Conservation (phyloP, 2,113 vertebrate genomes). For the Furnarius figulus region DNA sequence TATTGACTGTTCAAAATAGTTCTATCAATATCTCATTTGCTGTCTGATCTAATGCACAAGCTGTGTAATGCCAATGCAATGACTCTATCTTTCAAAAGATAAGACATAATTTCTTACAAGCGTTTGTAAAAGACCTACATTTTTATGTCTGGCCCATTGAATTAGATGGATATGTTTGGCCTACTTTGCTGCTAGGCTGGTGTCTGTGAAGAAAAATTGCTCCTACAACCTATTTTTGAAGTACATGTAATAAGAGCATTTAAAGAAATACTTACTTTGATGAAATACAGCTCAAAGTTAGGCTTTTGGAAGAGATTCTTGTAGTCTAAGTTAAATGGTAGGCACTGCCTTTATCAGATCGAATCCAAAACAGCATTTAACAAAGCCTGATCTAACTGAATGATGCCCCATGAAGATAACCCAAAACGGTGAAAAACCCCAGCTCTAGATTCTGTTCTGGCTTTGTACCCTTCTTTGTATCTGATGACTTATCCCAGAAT, state of each 20-base stretch:
- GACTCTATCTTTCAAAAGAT: conserved; percentile 53
- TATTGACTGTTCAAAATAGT: conserved; percentile 78
- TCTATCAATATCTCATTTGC: conserved; percentile 83
- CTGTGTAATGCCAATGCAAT: conserved; percentile 50
- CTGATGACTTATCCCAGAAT: background rate
- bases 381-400: background rate
- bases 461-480: background rate
- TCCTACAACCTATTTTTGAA: background rate
- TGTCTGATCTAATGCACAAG: conserved; percentile 75
- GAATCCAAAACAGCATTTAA: background rate
- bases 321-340: background rate
- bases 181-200: background rate
- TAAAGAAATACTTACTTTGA: background rate
- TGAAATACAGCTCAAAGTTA: background rate
- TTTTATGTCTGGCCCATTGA: conserved; percentile 7
- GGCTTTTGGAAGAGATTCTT: background rate
- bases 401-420: background rate
- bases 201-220: background rate
- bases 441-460: background rate
- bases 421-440: background rate
- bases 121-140: conserved; percentile 19
- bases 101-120: conserved; percentile 59
- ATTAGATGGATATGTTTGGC: background rate
- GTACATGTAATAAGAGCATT: background rate
- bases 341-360: background rate